Evolutionary conservation across 37 sponge, comb jelly and placozoan genomes (phyloP).

Genomic region (Axinella damicornis): DNA sequence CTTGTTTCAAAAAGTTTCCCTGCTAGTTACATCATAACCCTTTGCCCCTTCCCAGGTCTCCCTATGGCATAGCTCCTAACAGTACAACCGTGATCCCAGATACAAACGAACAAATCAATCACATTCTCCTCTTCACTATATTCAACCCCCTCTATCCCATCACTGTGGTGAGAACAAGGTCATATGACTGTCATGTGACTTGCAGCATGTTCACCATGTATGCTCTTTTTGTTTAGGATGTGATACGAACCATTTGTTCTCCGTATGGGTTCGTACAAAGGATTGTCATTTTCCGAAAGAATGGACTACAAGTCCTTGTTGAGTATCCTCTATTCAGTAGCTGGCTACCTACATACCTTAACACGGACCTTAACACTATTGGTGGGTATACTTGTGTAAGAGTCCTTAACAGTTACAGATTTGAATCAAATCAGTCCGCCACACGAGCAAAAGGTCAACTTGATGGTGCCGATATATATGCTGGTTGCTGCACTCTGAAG

Average conservation of each 20-base stretch:
- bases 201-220: not conserved
- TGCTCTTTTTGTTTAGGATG: slow-evolving; percentile 57
- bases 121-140: slow-evolving; percentile 92
- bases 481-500: slow-evolving; percentile 94
- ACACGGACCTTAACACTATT: too few relatives aligned
- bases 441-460: slow-evolving; percentile 79
- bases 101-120: slow-evolving; percentile 46
- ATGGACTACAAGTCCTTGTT: slow-evolving; percentile 93
- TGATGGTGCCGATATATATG: slow-evolving; percentile 96
- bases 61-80: slow-evolving; percentile 83
- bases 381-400: too few relatives aligned
- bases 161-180: slow-evolving; percentile 83
- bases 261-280: slow-evolving; percentile 91
- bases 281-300: slow-evolving; percentile 90
- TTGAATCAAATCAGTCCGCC: slow-evolving; percentile 84
- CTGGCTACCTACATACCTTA: too few relatives aligned
- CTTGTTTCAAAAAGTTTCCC: too few relatives aligned
- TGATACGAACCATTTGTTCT: slow-evolving; percentile 87
- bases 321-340: slow-evolving; percentile 80
- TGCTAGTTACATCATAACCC: too few relatives aligned
- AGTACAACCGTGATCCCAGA: not conserved
- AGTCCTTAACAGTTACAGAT: too few relatives aligned
- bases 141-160: slow-evolving; percentile 93
- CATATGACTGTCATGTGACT: too few relatives aligned
- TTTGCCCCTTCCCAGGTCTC: too few relatives aligned